These are phyloP conservation scores for Falco berigora DNA, from an alignment of 2,797 vertebrate species.

Conservation along the genomic window DNA sequence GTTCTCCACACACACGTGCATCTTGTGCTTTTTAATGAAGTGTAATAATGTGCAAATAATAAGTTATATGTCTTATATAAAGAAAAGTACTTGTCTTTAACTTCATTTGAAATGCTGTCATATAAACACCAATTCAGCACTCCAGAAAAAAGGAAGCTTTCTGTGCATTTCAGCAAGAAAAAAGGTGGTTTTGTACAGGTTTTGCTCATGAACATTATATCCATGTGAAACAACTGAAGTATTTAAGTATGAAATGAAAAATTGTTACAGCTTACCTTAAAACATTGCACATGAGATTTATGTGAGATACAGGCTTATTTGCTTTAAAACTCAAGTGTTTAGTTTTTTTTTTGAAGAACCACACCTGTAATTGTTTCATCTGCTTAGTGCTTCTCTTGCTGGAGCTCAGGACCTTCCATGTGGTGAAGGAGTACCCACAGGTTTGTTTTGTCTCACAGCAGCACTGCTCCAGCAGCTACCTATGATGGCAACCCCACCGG, in stretches of 20 bases:
- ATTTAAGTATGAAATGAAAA: not conserved
- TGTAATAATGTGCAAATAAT: not conserved
- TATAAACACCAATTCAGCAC: not conserved
- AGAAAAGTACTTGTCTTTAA: not conserved
- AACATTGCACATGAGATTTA: not conserved
- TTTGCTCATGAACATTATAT: not conserved
- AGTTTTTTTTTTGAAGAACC: not conserved
- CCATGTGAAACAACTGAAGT: not conserved
- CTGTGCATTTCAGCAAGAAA: not conserved
- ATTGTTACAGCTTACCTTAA: not conserved
- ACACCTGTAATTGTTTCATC: not conserved
- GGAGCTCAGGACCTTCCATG: not conserved
- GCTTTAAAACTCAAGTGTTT: too few relatives aligned
- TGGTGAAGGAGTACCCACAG: not conserved
- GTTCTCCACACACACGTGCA: rapidly evolving
- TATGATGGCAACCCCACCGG: rapidly evolving
- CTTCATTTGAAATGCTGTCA: not conserved
- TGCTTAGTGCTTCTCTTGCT: not conserved
- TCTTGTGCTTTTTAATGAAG: not conserved
- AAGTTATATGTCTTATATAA: not conserved
- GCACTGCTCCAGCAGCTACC: not conserved
- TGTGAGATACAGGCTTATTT: not conserved
- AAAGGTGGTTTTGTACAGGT: not conserved
- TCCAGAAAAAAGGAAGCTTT: not conserved
- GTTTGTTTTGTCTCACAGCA: too few relatives aligned